phyloP scores from a whole-genome alignment of 2,113 vertebrate genomes.

The Neodon shergylaensis region DNA sequence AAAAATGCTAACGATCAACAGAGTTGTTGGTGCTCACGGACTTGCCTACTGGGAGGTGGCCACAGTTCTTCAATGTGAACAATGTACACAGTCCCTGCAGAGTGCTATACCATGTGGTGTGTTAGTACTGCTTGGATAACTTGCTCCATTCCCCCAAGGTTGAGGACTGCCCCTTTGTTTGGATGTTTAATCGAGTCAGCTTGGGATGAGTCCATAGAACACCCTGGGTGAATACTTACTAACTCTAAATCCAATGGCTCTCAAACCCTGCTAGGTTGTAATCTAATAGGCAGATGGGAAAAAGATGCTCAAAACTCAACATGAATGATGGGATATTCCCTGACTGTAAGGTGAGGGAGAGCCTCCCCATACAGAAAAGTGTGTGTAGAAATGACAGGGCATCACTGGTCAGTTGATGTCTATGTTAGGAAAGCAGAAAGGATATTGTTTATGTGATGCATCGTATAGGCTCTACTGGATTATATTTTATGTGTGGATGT shows the following conservation, averaged over 20 bases:
- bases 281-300: not conserved
- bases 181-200: not conserved
- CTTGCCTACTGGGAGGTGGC: not conserved
- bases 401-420: not conserved
- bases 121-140: not conserved
- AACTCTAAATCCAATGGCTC: not conserved
- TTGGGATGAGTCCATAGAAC: not conserved
- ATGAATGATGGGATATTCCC: not conserved
- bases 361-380: not conserved
- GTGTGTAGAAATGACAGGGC: not conserved
- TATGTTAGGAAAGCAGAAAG: not conserved
- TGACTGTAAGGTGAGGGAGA: not conserved
- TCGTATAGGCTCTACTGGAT: accelerated
- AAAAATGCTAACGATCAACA: not conserved
- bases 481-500: not conserved
- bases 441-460: accelerated
- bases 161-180: not conserved
- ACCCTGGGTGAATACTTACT: not conserved
- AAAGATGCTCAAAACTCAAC: not conserved
- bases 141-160: not conserved
- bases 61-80: not conserved
- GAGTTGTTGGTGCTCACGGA: not conserved
- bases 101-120: not conserved
- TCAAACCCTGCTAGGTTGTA: not conserved
- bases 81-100: not conserved